phyloP scores from a whole-genome alignment of 2,888 invertebrate genomes.

The Eupithecia subumbrata region DNA sequence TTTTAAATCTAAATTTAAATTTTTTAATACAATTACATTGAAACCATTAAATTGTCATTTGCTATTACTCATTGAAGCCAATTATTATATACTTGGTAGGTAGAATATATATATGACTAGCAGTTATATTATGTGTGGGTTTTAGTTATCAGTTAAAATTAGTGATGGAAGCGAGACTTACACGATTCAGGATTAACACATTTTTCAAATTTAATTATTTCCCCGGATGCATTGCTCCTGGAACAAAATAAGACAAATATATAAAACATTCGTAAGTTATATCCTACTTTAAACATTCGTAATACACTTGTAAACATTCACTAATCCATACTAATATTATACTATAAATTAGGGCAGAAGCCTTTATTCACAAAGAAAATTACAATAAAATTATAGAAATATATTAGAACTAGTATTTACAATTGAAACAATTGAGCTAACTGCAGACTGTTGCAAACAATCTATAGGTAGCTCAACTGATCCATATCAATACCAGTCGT shows the following conservation, averaged over 20 bases:
- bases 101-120: neutral
- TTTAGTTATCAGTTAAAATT: neutral
- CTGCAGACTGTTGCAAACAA: too few relatives aligned
- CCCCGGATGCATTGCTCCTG: neutral
- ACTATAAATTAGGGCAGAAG: too few relatives aligned
- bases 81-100: neutral
- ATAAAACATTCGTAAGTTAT: neutral
- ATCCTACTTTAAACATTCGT: too few relatives aligned
- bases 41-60: neutral
- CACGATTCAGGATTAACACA: neutral
- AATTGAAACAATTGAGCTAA: too few relatives aligned
- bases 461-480: too few relatives aligned
- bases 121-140: neutral
- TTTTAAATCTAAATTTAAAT: too few relatives aligned
- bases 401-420: too few relatives aligned
- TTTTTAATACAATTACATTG: neutral
- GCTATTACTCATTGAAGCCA: neutral
- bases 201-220: neutral
- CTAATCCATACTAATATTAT: too few relatives aligned
- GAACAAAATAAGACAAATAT: neutral
- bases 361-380: too few relatives aligned
- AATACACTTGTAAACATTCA: too few relatives aligned
- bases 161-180: neutral
- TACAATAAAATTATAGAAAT: too few relatives aligned
- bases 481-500: too few relatives aligned